phyloP scores from a whole-genome alignment of 2,888 invertebrate species.

The Branchinecta sandiegonensis region DNA sequence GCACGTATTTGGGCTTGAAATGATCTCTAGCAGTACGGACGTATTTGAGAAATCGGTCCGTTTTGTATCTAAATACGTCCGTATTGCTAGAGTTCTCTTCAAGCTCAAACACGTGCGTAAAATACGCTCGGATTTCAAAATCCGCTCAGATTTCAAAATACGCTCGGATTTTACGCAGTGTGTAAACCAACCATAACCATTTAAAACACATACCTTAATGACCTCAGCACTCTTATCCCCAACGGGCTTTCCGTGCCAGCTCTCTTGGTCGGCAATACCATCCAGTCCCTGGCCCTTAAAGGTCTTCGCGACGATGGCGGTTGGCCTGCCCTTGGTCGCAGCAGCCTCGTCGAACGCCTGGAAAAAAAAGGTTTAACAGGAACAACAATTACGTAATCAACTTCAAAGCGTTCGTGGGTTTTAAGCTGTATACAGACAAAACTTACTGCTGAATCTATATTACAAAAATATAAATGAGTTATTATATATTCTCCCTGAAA shows the following conservation, averaged over 20 bases:
- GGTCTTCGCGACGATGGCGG: slow-evolving; percentile 88
- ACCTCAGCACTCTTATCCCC: slow-evolving; percentile 62
- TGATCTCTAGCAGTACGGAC: too few relatives aligned
- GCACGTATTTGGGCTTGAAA: too few relatives aligned
- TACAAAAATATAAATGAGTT: too few relatives aligned
- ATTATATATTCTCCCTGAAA: too few relatives aligned
- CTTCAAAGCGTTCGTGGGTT: background rate
- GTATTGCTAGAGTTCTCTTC: too few relatives aligned
- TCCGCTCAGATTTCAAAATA: too few relatives aligned
- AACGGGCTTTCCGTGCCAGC: slow-evolving; percentile 97
- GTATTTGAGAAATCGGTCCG: too few relatives aligned
- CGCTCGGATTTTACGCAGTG: too few relatives aligned
- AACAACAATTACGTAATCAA: background rate
- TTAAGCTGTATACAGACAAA: background rate
- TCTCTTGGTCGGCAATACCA: slow-evolving; percentile 77
- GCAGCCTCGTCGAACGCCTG: slow-evolving; percentile 66
- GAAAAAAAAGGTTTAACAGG: slow-evolving; percentile 7
- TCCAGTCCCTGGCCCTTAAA: slow-evolving; percentile 83
- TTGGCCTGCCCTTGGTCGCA: slow-evolving; percentile 60
- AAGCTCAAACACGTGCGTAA: too few relatives aligned
- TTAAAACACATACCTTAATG: slow-evolving; percentile 37
- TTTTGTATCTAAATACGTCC: too few relatives aligned
- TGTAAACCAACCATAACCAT: too few relatives aligned
- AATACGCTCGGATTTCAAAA: too few relatives aligned
- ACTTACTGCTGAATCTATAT: background rate